These are phyloP conservation scores for Parnassius apollo DNA, from an alignment of 2,888 invertebrate genomes.

Conservation along the genomic window DNA sequence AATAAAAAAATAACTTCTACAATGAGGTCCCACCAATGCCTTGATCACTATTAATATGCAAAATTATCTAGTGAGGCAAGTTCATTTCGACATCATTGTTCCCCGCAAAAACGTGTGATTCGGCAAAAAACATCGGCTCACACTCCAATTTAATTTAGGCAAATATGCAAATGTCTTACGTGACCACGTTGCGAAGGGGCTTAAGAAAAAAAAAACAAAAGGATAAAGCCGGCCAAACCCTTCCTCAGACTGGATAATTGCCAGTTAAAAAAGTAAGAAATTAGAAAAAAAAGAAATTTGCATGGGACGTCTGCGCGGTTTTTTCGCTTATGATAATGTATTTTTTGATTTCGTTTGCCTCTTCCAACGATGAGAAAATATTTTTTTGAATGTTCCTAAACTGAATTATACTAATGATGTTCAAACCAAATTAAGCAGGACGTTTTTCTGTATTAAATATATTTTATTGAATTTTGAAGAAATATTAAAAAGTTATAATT, in stretches of 20 bases:
- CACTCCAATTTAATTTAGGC: constrained; percentile 68
- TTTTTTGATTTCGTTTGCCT: constrained; percentile 51
- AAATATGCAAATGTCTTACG: constrained; percentile 75
- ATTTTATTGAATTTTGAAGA: too few species aligned
- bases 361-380: constrained; percentile 63
- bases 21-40: neutral
- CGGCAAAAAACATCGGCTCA: constrained; percentile 62
- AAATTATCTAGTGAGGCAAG: constrained; percentile 52
- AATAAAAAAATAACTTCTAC: too few species aligned
- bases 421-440: neutral
- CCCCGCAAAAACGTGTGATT: constrained; percentile 73
- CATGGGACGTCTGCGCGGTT: constrained; percentile 63
- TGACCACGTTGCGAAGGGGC: constrained; percentile 77
- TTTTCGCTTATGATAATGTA: constrained; percentile 52
- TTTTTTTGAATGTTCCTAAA: constrained; percentile 68
- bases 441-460: too few species aligned
- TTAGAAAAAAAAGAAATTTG: constrained; percentile 67
- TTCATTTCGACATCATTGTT: constrained; percentile 59
- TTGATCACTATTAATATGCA: constrained; percentile 58
- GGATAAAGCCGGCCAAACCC: constrained; percentile 67
- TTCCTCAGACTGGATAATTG: constrained; percentile 65
- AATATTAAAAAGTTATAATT: too few species aligned
- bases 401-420: constrained; percentile 19
- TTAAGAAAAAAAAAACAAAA: constrained; percentile 69
- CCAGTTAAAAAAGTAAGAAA: constrained; percentile 63